Evolutionary conservation across 2,797 vertebrate genomes (phyloP).

Genomic region (Anabas testudineus): DNA sequence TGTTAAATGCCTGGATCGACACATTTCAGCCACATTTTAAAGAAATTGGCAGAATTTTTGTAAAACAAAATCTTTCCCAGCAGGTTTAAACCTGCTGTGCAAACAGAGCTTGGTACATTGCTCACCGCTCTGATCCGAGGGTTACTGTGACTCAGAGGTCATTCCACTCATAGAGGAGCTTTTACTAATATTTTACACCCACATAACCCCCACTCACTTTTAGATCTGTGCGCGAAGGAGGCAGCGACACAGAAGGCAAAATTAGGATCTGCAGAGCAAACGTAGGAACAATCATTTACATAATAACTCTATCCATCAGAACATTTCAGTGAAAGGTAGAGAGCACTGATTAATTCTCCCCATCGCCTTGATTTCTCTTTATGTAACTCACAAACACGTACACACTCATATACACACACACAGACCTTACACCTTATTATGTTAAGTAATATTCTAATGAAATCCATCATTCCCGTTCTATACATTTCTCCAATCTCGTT

Average conservation of each 20-base stretch:
- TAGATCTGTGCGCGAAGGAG: conserved; percentile 52
- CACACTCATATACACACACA: conserved; percentile 17
- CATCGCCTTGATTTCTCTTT: conserved; percentile 62
- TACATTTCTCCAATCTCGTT: conserved; percentile 37
- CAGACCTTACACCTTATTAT: conserved; percentile 42
- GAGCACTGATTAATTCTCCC: conserved; percentile 57
- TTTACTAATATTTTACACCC: conserved; percentile 68
- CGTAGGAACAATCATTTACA: conserved; percentile 64
- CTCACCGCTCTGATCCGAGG: conserved; percentile 34
- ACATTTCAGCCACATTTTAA: conserved; percentile 24
- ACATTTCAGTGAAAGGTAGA: conserved; percentile 39
- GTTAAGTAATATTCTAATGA: conserved; percentile 51
- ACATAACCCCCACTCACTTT: conserved; percentile 58
- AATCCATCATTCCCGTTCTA: conserved; percentile 57
- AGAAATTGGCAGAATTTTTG: conserved; percentile 21
- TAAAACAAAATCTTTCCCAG: conserved; percentile 21
- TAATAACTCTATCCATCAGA: conserved; percentile 69
- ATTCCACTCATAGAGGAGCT: conserved; percentile 56
- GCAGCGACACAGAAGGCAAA: conserved; percentile 52
- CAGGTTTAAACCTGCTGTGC: conserved; percentile 32
- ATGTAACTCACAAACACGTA: conserved; percentile 42
- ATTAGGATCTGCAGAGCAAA: conserved; percentile 61
- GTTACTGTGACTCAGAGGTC: conserved; percentile 72
- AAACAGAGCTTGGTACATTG: conserved; percentile 22
- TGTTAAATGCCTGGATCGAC: conserved; percentile 19